Evolutionary conservation across 2,888 invertebrate species (phyloP).

Genomic region (Sepioteuthis lessoniana): DNA sequence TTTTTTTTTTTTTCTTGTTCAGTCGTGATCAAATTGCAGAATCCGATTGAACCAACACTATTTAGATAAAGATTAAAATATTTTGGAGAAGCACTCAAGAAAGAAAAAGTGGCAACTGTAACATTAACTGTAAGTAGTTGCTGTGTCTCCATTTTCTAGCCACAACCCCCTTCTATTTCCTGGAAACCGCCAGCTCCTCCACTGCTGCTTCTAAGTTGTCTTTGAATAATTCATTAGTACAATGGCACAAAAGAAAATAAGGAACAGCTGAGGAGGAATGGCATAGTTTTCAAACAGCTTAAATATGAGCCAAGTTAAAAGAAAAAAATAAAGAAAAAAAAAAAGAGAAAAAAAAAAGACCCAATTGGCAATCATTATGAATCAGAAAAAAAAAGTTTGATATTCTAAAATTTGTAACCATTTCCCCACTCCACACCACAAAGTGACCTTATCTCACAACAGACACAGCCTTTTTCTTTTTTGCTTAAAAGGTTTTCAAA

Average conservation of each 20-base stretch:
- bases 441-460: no score
- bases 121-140: not conserved
- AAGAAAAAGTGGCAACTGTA: not conserved
- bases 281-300: not conserved
- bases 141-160: not conserved
- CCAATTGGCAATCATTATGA: not conserved
- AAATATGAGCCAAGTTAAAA: not conserved
- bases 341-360: no score
- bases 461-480: no score
- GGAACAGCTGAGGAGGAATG: not conserved
- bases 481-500: no score
- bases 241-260: not conserved
- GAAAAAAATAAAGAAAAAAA: not conserved
- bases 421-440: not conserved
- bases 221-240: not conserved
- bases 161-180: not conserved
- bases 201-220: not conserved
- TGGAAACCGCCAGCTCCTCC: not conserved
- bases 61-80: not conserved
- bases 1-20: not conserved
- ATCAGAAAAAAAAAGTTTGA: not conserved
- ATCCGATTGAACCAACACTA: not conserved
- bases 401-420: not conserved
- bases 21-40: not conserved
- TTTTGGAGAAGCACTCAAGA: not conserved